Conservation (phyloP, 2,797 vertebrate genomes). For the Graptemys geographica region DNA sequence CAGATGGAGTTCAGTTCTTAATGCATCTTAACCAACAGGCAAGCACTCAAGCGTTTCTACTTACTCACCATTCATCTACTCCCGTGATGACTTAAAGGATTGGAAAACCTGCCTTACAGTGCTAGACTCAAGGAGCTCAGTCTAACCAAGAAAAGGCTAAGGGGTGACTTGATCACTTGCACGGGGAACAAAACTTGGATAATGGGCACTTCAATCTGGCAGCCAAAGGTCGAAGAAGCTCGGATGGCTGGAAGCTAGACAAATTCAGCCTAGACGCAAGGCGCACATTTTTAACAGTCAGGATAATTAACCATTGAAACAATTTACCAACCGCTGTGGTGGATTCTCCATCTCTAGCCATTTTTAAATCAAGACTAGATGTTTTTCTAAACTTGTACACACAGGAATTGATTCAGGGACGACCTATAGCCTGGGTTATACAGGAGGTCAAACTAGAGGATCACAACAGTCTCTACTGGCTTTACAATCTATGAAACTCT, state of each 20-base stretch:
- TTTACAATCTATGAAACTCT: not conserved
- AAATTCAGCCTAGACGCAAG: not conserved
- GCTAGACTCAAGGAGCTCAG: not conserved
- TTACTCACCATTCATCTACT: not conserved
- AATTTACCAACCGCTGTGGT: not conserved
- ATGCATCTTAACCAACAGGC: not conserved
- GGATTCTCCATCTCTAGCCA: not conserved
- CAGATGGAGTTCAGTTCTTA: not conserved
- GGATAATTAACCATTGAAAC: not conserved
- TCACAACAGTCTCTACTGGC: not conserved
- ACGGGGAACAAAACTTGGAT: not conserved
- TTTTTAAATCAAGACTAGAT: not conserved
- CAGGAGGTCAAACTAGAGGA: not conserved
- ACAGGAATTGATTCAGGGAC: not conserved
- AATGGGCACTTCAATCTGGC: not conserved
- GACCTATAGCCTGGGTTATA: not conserved
- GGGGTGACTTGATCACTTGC: not conserved
- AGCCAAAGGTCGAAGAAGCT: not conserved
- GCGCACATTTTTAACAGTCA: not conserved
- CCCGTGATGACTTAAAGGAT: not conserved
- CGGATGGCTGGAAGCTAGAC: not conserved
- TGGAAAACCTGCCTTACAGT: not conserved
- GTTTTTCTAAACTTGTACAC: not conserved
- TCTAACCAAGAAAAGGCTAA: not conserved
- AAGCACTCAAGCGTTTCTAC: not conserved